Base-by-base conservation (phyloP, 2,888 invertebrate genomes). In the Cantharis nigra region DNA sequence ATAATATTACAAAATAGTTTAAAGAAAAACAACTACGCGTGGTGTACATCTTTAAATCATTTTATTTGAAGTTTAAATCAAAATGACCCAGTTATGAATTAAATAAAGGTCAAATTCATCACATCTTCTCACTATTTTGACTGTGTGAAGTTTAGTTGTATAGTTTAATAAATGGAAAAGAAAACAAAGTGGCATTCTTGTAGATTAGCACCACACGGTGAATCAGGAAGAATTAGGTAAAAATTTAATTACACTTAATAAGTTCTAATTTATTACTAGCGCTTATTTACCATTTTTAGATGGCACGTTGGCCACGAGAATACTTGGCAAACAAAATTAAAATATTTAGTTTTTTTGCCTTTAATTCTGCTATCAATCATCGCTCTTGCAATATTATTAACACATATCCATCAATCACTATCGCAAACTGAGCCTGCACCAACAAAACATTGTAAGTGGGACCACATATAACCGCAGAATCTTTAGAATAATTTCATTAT, bases 211-310 rank as follows among this genome's bases (percentile, higher is more conserved):
- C 86, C 88, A 71, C 87, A 89, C 79, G 87, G 89, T 82, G 89
- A 89, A 79, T 87, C 89, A 33, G 90, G 90, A 78, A 88, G 89
- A 85, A 86, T 90, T 80, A 89, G 89, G 89, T 89, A 86, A 63
- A 33, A 26, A 9, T 75, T 69, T 11, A 69, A 14, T 9, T 33
- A 63, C 20, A 1, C 16, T 18, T 62, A 14, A 20, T 70, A 18
- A 70, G 4, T 63, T 9, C 11, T 63, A 13, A 70, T 63, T 75
- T 33, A 4, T 13, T 30, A 30, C 10, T 3, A 33, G 33, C 13
- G 13, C n/a, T 13, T 74, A 11, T 18, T 67, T 71, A 26, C 71
- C n/a, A 33, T 16, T 83, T 83, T 72, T 80, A 89, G 89, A 83
- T 90, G 90, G 89, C 89, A 89, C 81, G 87, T 89, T 78, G 89